Evolutionary conservation across 2,113 vertebrate genomes (phyloP).

Genomic region (Pionites leucogaster): DNA sequence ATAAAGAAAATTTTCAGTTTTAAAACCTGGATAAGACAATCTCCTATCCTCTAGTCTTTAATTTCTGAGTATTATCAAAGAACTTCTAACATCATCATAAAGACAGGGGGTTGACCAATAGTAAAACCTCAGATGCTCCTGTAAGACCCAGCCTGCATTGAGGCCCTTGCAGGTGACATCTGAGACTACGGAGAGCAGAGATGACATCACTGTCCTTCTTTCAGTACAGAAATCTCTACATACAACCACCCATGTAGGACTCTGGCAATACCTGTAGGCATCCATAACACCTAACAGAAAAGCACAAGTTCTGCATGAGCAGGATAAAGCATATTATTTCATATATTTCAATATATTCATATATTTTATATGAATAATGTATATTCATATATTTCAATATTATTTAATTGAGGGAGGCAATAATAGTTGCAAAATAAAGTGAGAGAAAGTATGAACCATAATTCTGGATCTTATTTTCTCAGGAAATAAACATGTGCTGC

Average conservation of each 20-base stretch:
- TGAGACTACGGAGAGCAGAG: neutral
- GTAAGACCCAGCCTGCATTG: neutral
- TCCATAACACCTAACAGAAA: neutral
- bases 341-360: neutral
- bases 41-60: neutral
- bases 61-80: neutral
- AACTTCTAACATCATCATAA: neutral
- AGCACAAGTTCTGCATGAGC: neutral
- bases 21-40: neutral
- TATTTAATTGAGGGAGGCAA: neutral
- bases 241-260: neutral
- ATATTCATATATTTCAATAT: neutral
- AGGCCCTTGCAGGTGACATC: neutral
- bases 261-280: neutral
- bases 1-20: neutral
- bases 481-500: neutral
- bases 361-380: no score
- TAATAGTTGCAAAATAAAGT: neutral
- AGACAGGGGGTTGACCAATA: neutral
- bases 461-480: neutral
- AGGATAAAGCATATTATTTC: neutral
- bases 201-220: neutral
- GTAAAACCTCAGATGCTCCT: neutral
- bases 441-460: neutral
- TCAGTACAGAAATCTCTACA: neutral